These are phyloP conservation scores for Lepus europaeus DNA, from an alignment of 2,113 vertebrate genomes.

Conservation along the genomic window DNA sequence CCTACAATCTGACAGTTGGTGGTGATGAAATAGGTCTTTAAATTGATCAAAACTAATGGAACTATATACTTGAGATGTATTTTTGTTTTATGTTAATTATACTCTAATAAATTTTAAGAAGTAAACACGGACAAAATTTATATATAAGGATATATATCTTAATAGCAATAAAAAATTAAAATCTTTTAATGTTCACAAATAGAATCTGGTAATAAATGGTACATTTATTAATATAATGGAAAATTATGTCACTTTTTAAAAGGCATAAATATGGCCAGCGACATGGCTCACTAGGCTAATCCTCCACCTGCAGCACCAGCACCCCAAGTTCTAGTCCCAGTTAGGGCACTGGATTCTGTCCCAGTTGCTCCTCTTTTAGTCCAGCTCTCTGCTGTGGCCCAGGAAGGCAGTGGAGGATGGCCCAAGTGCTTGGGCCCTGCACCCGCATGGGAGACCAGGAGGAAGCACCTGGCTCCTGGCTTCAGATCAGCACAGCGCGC, in stretches of 20 bases:
- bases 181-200: not conserved
- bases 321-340: no score
- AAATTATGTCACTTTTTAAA: slow-evolving; percentile 33
- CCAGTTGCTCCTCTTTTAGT: no score
- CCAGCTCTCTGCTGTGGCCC: no score
- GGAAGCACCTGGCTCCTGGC: no score
- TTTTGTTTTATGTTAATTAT: slow-evolving; percentile 6
- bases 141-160: slow-evolving; percentile 7
- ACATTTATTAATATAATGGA: slow-evolving; percentile 10
- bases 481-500: no score
- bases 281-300: no score
- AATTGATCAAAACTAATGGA: slow-evolving; percentile 26
- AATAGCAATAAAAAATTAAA: slow-evolving; percentile 5
- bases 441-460: no score
- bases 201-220: not conserved
- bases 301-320: no score
- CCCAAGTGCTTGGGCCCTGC: no score
- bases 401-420: no score
- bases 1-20: not conserved
- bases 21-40: not conserved
- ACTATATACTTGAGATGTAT: not conserved
- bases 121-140: not conserved
- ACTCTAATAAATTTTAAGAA: not conserved
- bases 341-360: no score
- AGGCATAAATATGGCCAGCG: not conserved